Base-by-base conservation (phyloP, 2,797 vertebrate species). In the Lepidocolaptes lacrymiger region DNA sequence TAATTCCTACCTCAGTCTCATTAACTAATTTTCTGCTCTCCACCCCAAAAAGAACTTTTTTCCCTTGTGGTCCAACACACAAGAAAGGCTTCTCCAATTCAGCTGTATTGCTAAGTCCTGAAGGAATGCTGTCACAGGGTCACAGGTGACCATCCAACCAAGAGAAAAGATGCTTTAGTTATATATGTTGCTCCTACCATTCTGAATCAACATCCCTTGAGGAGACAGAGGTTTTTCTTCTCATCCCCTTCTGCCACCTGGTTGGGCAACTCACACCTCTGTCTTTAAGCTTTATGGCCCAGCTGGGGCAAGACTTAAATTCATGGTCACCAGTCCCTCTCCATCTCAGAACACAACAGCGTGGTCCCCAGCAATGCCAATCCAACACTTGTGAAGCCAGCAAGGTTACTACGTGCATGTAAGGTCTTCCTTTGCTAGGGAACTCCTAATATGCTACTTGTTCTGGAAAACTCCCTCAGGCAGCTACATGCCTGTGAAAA, bases 391-490 rank as follows among this genome's bases (percentile, higher is more conserved):
- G 0, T 6, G 43, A 89, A 75, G 32, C n/a, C 48, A 64, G 73
- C 12, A 49, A 85, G 68, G 52, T 49, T 89, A 67, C 71, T 54
- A 34, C 2, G 1, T 2, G 1, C 0, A 0, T 14, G 14, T 49
- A 79, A 89, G 87, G 85, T 69, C 62, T 88, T 73, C 62, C 69
- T 93, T 73, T 86, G 36, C 82, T 81, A 41, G 26, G 36, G 46
- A 85, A 48, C 1, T 8, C 39, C 76, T 93, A 92, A 94, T 91
- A 64, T 32, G 58, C 66, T 91, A n/a, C 93, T 91, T 93, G 89
- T 80, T 92, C 96, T 78, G 62, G 87, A 95, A 96, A 94, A 94
- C 79, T 96, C 89, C 95, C 95, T 87, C 79, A 94, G 93, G 95
- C 87, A 86, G 93, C 87, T 92, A 89, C 71, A 85, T 12, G 56